Percentiles rank a stretch among this genome's conserved stretches.
These are phyloP conservation scores for Syngnathus typhle DNA, from an alignment of 2,113 vertebrate species.

Conservation along the genomic window DNA sequence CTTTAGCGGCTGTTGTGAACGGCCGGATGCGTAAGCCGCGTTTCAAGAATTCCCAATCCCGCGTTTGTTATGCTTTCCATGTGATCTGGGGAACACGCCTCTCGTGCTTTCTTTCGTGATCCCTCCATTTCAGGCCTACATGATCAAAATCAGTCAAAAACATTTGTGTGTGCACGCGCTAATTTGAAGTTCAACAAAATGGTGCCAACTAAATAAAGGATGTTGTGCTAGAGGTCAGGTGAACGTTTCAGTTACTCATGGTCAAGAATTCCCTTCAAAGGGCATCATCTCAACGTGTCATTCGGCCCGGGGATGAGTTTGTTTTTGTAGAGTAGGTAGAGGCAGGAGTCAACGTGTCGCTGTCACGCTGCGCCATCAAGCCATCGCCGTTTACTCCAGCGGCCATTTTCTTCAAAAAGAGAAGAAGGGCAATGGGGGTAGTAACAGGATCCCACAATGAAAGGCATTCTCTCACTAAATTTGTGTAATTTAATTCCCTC, in stretches of 20 bases:
- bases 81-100: neutral
- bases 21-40: neutral
- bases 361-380: slow-evolving; percentile 28
- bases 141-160: slow-evolving; percentile 51
- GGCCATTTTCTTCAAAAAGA: slow-evolving; percentile 48
- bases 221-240: slow-evolving; percentile 8
- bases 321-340: slow-evolving; percentile 2
- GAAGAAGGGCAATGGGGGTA: slow-evolving; percentile 36
- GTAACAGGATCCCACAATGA: slow-evolving; percentile 67
- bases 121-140: slow-evolving; percentile 25
- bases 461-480: slow-evolving; percentile 68
- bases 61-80: neutral
- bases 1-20: neutral
- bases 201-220: slow-evolving; percentile 43
- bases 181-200: slow-evolving; percentile 36
- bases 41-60: neutral
- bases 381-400: slow-evolving; percentile 36
- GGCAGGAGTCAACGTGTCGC: slow-evolving; percentile 53
- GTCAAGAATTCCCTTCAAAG: neutral
- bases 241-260: neutral
- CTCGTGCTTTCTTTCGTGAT: slow-evolving; percentile 9
- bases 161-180: slow-evolving; percentile 8
- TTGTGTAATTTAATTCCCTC: slow-evolving; percentile 66
- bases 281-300: slow-evolving; percentile 45
- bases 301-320: slow-evolving; percentile 4